A percentile compares a stretch with the other conserved stretches of the same genome.
These are phyloP conservation scores for Atrina japonica DNA, from an alignment of 2,888 invertebrate species.

Conservation along the genomic window DNA sequence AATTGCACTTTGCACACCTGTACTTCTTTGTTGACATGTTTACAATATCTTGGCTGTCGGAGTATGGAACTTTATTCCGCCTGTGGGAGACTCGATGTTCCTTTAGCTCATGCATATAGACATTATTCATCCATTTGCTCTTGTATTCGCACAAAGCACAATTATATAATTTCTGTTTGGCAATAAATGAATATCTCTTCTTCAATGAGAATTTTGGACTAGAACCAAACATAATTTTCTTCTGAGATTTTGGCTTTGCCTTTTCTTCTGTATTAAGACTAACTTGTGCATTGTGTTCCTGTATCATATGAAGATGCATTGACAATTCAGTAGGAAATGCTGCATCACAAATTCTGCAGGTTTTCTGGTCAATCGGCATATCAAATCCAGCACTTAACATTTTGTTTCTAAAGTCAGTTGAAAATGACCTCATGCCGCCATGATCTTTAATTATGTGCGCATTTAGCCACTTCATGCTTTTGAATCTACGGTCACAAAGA, in stretches of 20 bases:
- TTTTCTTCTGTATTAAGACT: slow-evolving; percentile 68
- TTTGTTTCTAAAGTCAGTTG: slow-evolving; percentile 33
- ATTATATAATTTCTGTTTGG: slow-evolving; percentile 86
- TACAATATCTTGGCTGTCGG: slow-evolving; percentile 12
- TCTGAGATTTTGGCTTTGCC: slow-evolving; percentile 36
- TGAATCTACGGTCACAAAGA: slow-evolving; percentile 69
- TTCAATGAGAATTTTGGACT: slow-evolving; percentile 54
- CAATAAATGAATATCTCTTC: slow-evolving; percentile 51
- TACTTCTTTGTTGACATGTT: slow-evolving; percentile 58
- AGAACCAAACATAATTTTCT: slow-evolving; percentile 48
- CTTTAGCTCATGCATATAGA: slow-evolving; percentile 95
- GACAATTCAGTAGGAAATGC: slow-evolving; percentile 79
- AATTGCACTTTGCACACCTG: slow-evolving; percentile 75
- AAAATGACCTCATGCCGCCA: slow-evolving; percentile 52
- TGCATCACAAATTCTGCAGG: slow-evolving; percentile 80
- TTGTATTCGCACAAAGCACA: slow-evolving; percentile 95
- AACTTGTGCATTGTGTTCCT: slow-evolving; percentile 79
- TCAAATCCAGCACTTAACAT: slow-evolving; percentile 60
- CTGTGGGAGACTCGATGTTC: slow-evolving; percentile 62
- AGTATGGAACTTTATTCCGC: slow-evolving; percentile 45
- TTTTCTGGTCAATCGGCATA: slow-evolving; percentile 57
- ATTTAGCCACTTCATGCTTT: slow-evolving; percentile 69
- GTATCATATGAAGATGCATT: slow-evolving; percentile 82
- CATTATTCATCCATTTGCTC: slow-evolving; percentile 92
- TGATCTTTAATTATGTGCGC: slow-evolving; percentile 74